Base-by-base conservation (phyloP, 2,797 vertebrate genomes). In the Numenius phaeopus region DNA sequence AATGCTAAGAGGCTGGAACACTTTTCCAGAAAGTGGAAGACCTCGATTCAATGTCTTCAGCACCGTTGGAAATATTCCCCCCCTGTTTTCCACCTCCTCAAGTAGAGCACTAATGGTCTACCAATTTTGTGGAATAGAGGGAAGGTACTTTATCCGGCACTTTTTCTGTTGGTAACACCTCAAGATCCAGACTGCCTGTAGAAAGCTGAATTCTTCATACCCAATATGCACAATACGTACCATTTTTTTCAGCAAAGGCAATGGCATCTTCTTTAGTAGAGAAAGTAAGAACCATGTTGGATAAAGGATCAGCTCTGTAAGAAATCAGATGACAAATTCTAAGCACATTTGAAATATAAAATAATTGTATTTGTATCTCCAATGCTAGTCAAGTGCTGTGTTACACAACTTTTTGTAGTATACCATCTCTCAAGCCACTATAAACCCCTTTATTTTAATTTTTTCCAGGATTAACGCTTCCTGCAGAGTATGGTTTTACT, bases 241-340 rank as follows among this genome's bases (percentile, higher is more conserved):
- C 99, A 79, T 99, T 99, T 98, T 99, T 99, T 98, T 99, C 99
- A 70, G 99, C 99, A 96, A 99, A 99, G 46, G 99, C 99, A 71
- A 99, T 83, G 32, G 99, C 99, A 10, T 99, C 99, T 93, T 99
- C 99, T 97, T 99, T 99, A 83, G 98, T 98, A 94, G 98, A 97
- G 94, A 99, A 99, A 7, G 96, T 86, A 23, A 99, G 98, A 95
- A 98, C 72, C 98, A 99, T 98, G 98, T 99, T 99, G 97, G 99
- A 99, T 69, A 99, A 97, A 22, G 99, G 99, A 97, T 99, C 99
- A 32, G 97, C 99, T 79, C 99, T 99, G 97, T 83, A 98, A 98
- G 70, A 94, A 94, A 97, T 54, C 39, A 84, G 27, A 75, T 34
- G 17, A 73, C 23, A 88, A 86, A 55, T 77, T 85, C 66, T 89